A percentile compares a stretch with the other conserved stretches of the same genome.
Evolutionary conservation across 2,113 vertebrate genomes (phyloP).

Genomic region (Hippocampus mohnikei): DNA sequence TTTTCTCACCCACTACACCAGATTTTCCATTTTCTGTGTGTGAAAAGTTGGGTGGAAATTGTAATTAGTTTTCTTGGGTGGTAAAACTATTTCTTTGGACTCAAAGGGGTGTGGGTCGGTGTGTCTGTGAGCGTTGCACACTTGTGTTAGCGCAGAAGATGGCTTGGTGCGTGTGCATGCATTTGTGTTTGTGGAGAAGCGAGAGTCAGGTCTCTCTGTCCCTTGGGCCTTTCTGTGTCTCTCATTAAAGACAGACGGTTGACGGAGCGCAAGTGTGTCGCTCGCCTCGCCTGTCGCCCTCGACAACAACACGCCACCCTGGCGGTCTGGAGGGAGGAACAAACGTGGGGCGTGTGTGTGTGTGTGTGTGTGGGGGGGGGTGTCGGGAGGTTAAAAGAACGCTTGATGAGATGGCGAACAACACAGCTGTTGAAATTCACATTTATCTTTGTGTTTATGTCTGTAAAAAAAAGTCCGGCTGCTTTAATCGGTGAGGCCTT

Average conservation of each 20-base stretch:
- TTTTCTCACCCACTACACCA: conserved; percentile 17
- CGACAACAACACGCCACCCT: conserved; percentile 71
- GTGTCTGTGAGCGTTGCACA: conserved; percentile 10
- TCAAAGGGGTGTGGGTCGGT: conserved; percentile 42
- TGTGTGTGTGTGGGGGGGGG: background rate
- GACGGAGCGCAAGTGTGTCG: conserved; percentile 75
- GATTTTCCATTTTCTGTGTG: conserved; percentile 23
- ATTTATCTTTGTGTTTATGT: conserved; percentile 30
- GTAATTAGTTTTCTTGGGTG: conserved; percentile 51
- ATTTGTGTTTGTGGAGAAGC: conserved; percentile 30
- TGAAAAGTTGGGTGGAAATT: conserved; percentile 9
- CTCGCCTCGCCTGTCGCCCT: conserved; percentile 72
- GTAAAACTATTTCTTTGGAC: conserved; percentile 28
- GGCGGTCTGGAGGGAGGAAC: conserved; percentile 67
- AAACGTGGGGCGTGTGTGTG: conserved; percentile 28
- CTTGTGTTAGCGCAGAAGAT: conserved; percentile 35
- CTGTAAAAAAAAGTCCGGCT: background rate
- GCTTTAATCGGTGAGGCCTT: background rate
- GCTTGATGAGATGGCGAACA: conserved; percentile 49
- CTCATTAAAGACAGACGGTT: conserved; percentile 77
- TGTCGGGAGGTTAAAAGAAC: conserved; percentile 31
- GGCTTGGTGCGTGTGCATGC: conserved; percentile 27
- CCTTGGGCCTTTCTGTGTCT: conserved; percentile 72
- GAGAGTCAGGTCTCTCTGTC: conserved; percentile 70
- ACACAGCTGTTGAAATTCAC: conserved; percentile 54